Percentiles rank a stretch among this genome's conserved stretches.
Conservation (phyloP, 2,113 vertebrate genomes). For the Bubo scandiacus region DNA sequence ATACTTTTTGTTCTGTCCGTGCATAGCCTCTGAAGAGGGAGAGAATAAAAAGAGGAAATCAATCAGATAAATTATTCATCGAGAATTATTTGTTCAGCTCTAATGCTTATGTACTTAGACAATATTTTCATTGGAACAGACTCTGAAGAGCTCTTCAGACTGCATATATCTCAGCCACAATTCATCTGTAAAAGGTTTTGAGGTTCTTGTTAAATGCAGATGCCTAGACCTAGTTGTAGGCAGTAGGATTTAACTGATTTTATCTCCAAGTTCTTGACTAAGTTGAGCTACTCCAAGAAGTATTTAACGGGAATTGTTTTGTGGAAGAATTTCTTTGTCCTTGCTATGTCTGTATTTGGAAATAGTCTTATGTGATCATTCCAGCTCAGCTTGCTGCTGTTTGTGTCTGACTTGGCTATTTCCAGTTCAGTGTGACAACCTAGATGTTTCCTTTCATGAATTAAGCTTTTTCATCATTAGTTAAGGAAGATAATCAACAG, state of each 20-base stretch:
- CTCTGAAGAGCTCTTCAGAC: conserved; percentile 67
- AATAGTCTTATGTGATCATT: not conserved
- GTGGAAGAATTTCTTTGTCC: not conserved
- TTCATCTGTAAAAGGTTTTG: conserved; percentile 37
- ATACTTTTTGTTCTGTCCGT: conserved; percentile 63
- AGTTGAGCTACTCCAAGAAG: not conserved
- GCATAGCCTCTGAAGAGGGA: conserved; percentile 48
- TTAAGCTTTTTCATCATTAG: not conserved
- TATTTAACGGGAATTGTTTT: not conserved
- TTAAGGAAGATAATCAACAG: not conserved
- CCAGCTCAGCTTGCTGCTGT: not conserved
- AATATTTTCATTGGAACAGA: conserved; percentile 71
- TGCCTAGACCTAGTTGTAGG: conserved; percentile 7
- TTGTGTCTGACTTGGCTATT: not conserved
- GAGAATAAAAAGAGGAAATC: conserved; percentile 64
- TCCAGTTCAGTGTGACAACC: not conserved
- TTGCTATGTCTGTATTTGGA: not conserved
- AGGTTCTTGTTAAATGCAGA: conserved; percentile 51
- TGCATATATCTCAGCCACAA: conserved; percentile 52
- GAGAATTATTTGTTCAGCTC: conserved; percentile 71
- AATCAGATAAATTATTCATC: conserved; percentile 70
- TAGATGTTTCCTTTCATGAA: not conserved
- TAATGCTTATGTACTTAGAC: conserved; percentile 69
- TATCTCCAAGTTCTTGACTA: not conserved
- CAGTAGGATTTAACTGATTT: conserved; percentile 17